These are phyloP conservation scores for Perognathus longimembris DNA, from an alignment of 2,113 vertebrate species.

Conservation along the genomic window DNA sequence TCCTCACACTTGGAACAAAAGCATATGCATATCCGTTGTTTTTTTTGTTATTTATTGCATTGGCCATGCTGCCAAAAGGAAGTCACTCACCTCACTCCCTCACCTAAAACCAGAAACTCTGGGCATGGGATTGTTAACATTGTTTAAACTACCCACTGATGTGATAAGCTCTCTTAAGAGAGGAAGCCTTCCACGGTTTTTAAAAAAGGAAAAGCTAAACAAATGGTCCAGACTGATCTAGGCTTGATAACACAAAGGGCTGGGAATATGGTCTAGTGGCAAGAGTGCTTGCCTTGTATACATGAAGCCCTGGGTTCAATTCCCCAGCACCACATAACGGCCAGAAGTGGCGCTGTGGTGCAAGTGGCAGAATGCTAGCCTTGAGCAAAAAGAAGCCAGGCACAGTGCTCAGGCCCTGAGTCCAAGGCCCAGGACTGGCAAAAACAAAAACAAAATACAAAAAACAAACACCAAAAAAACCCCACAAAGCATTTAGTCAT, in stretches of 20 bases:
- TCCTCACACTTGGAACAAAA: constrained; percentile 15
- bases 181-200: constrained; percentile 22
- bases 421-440: too few species aligned
- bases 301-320: too few species aligned
- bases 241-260: constrained; percentile 10
- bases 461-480: too few species aligned
- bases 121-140: not conserved
- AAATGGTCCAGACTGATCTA: not conserved
- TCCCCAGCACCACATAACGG: too few species aligned
- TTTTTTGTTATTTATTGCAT: not conserved
- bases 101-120: not conserved
- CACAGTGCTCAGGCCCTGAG: too few species aligned
- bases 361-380: too few species aligned
- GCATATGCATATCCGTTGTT: not conserved
- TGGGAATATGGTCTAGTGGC: too few species aligned
- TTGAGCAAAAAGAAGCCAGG: too few species aligned
- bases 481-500: constrained; percentile 6
- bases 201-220: not conserved
- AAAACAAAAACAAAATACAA: too few species aligned
- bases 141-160: not conserved
- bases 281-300: too few species aligned
- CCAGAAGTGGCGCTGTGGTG: too few species aligned
- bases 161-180: not conserved
- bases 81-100: not conserved
- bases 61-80: not conserved